Percentiles rank a stretch among this genome's conserved stretches.
Evolutionary conservation across 2,888 invertebrate genomes (phyloP).

Genomic region (Miltochrista miniata): DNA sequence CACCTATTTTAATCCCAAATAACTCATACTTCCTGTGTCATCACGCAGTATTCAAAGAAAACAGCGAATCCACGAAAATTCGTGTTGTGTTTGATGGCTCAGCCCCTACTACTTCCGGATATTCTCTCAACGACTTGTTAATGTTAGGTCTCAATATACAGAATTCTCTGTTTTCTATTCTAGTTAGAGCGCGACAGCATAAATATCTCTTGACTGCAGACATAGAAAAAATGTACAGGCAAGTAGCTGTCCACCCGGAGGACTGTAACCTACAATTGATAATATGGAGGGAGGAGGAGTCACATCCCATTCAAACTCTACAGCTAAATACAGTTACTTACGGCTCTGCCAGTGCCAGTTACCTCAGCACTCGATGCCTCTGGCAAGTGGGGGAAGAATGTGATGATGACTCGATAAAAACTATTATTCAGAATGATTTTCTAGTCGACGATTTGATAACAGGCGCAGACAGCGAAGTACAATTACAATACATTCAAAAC

Average conservation of each 20-base stretch:
- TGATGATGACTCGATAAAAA: too few relatives aligned
- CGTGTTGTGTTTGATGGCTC: slow-evolving; percentile 28
- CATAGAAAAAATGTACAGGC: slow-evolving; percentile 24
- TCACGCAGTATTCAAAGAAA: slow-evolving; percentile 18
- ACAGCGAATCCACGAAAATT: slow-evolving; percentile 19
- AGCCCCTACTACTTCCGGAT: slow-evolving; percentile 13
- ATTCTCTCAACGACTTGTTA: slow-evolving; percentile 17
- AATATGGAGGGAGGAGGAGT: slow-evolving; percentile 13
- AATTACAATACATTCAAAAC: too few relatives aligned
- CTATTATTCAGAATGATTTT: too few relatives aligned
- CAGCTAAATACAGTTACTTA: slow-evolving; percentile 26
- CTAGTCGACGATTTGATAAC: too few relatives aligned
- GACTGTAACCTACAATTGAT: slow-evolving; percentile 10
- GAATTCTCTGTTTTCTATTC: slow-evolving; percentile 16
- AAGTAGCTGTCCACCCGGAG: not conserved
- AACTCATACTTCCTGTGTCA: slow-evolving; percentile 17
- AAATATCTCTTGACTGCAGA: slow-evolving; percentile 15
- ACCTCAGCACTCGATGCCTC: slow-evolving; percentile 26
- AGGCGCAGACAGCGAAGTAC: too few relatives aligned
- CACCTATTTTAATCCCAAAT: not conserved
- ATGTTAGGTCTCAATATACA: slow-evolving; percentile 20
- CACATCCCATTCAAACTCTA: slow-evolving; percentile 7
- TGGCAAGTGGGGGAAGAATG: slow-evolving; percentile 15
- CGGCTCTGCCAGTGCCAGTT: slow-evolving; percentile 30
- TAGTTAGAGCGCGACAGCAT: slow-evolving; percentile 14